These are phyloP conservation scores for Melanophora roralis DNA, from an alignment of 2,888 invertebrate genomes.

Conservation along the genomic window DNA sequence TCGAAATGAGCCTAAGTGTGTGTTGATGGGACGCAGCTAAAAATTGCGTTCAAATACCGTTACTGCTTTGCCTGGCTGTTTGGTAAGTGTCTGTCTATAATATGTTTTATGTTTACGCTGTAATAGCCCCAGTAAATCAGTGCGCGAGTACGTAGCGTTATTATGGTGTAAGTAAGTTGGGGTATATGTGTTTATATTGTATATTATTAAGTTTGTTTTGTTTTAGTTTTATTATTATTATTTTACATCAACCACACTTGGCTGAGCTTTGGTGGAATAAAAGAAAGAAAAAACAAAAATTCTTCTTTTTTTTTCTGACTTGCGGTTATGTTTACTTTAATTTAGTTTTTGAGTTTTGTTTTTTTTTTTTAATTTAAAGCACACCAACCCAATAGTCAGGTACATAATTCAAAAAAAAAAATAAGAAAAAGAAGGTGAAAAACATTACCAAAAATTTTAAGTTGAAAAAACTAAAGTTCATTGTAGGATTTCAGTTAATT, in stretches of 20 bases:
- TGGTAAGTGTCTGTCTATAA: constrained; percentile 29
- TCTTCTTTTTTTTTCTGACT: constrained; percentile 22
- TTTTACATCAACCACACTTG: constrained; percentile 59
- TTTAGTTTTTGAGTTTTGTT: constrained; percentile 47
- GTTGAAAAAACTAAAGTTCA: constrained; percentile 22
- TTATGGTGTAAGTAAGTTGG: not conserved
- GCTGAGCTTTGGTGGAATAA: constrained; percentile 35
- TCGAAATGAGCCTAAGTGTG: constrained; percentile 23
- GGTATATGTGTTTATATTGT: not conserved
- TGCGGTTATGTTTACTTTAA: constrained; percentile 53
- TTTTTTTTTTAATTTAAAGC: constrained; percentile 41
- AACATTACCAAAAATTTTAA: constrained; percentile 23
- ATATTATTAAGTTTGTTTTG: constrained; percentile 25
- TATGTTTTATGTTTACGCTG: constrained; percentile 48
- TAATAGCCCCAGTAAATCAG: constrained; percentile 40
- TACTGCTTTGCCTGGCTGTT: constrained; percentile 44
- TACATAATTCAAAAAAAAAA: constrained; percentile 36
- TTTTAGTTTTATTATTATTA: constrained; percentile 7
- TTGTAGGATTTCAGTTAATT: constrained; percentile 36
- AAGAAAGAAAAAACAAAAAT: not conserved
- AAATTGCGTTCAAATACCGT: constrained; percentile 62
- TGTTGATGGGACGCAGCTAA: constrained; percentile 47
- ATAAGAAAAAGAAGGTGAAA: too few species aligned
- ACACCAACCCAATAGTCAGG: constrained; percentile 29
- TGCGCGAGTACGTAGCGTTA: constrained; percentile 5